phyloP scores from a whole-genome alignment of 1,140 invertebrate genomes.

The Meloidogyne exigua region DNA sequence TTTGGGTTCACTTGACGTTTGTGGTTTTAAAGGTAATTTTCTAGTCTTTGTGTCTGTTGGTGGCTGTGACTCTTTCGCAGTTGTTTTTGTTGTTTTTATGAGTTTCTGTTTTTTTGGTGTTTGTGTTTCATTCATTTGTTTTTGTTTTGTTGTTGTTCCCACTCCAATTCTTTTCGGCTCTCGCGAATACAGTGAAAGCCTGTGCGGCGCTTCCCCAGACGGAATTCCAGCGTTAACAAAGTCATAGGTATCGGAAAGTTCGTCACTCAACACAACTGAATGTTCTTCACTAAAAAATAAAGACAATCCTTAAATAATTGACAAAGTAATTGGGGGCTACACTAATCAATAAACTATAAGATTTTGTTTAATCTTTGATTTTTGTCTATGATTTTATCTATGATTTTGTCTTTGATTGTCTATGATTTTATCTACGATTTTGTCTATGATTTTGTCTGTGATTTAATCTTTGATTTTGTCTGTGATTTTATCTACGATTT shows the following conservation, averaged over 20 bases:
- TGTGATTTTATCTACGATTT: too few relatives aligned
- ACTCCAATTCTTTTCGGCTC: slow-evolving; percentile 41
- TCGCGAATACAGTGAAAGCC: slow-evolving; percentile 38
- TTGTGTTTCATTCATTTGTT: not conserved
- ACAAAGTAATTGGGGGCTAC: too few relatives aligned
- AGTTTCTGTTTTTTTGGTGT: not conserved
- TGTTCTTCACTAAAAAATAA: not conserved
- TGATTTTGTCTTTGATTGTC: too few relatives aligned
- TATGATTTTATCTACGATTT: too few relatives aligned
- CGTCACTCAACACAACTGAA: not conserved
- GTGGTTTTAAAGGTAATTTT: slow-evolving; percentile 3
- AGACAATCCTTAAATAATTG: too few relatives aligned
- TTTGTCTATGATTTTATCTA: too few relatives aligned
- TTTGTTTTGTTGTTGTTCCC: slow-evolving; percentile 11
- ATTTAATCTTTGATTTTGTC: too few relatives aligned
- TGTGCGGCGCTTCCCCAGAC: slow-evolving; percentile 32
- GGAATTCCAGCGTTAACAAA: slow-evolving; percentile 23
- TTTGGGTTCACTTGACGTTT: not conserved
- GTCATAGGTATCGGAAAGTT: not conserved
- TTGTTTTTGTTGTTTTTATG: not conserved
- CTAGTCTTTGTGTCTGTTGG: not conserved
- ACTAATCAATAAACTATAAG: too few relatives aligned
- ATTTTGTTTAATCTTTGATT: too few relatives aligned
- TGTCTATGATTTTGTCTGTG: too few relatives aligned
- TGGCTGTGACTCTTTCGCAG: too few relatives aligned